Percentiles rank a stretch among this genome's conserved stretches.
Conservation (phyloP, 2,113 vertebrate species). For the Mastomys natalensis region DNA sequence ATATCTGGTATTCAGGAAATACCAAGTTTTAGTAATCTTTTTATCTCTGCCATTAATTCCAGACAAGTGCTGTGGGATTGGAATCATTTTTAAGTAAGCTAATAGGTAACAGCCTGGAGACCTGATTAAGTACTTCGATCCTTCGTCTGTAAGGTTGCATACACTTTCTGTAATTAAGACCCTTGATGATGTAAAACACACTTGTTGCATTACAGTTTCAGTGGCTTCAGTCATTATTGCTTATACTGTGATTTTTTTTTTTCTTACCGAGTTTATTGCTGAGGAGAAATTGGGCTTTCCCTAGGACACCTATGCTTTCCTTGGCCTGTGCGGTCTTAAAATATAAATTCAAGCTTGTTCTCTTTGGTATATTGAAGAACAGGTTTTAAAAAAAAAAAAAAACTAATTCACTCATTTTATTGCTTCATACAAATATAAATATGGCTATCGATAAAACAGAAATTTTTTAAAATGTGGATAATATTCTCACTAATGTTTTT, state of each 20-base stretch:
- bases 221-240: conserved; percentile 1
- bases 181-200: background rate
- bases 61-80: background rate
- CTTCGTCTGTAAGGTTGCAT: background rate
- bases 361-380: conserved; percentile 39
- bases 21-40: conserved; percentile 15
- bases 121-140: conserved; percentile 53
- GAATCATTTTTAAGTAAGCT: conserved; percentile 50
- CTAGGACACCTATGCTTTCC: conserved; percentile 1
- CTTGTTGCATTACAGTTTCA: conserved; percentile 34
- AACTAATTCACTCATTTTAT: background rate
- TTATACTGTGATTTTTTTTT: background rate
- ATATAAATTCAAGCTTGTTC: background rate
- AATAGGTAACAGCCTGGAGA: conserved; percentile 3
- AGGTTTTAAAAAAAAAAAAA: background rate
- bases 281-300: conserved; percentile 31
- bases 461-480: background rate
- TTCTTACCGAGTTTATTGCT: conserved; percentile 39
- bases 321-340: background rate
- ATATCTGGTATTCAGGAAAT: background rate
- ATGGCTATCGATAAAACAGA: background rate
- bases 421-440: conserved; percentile 13
- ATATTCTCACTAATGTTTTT: conserved; percentile 47
- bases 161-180: background rate
- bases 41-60: background rate